phyloP scores from a whole-genome alignment of 2,797 vertebrate species.

The Notoglanidium macrostoma region DNA sequence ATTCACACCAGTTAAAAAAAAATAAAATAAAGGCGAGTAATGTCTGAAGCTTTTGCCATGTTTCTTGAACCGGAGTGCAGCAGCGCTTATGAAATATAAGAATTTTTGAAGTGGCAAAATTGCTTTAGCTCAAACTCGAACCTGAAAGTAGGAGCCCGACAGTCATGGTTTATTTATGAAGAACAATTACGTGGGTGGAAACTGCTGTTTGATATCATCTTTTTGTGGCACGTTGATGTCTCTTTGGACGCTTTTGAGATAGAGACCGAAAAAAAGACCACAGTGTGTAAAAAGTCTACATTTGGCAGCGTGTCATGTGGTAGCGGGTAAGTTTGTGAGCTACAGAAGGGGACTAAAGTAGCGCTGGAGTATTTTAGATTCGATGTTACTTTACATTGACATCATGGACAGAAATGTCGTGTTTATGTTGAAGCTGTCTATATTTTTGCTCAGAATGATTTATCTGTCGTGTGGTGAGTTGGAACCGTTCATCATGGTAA shows the following conservation, averaged over 20 bases:
- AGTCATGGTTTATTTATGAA: constrained; percentile 71
- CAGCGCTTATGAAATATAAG: constrained; percentile 46
- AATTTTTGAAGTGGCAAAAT: constrained; percentile 57
- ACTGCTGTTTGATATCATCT: constrained; percentile 70
- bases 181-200: constrained; percentile 78
- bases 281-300: constrained; percentile 20
- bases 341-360: constrained; percentile 2
- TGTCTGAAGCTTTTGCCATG: constrained; percentile 54
- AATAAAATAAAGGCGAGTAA: constrained; percentile 44
- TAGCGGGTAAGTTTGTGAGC: not conserved
- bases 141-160: constrained; percentile 58
- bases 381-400: constrained; percentile 26
- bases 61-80: constrained; percentile 51
- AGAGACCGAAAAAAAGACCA: constrained; percentile 60
- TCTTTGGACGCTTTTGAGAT: constrained; percentile 65
- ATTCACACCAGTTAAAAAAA: not conserved
- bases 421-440: constrained; percentile 25
- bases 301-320: constrained; percentile 18
- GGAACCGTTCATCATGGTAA: not conserved
- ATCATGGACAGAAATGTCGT: constrained; percentile 11
- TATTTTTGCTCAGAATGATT: not conserved
- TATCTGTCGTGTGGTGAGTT: constrained; percentile 13
- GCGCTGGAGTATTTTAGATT: not conserved
- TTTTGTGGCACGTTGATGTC: constrained; percentile 69
- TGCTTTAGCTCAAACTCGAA: constrained; percentile 50